Conservation (phyloP, 2,113 vertebrate species). For the Dipodomys merriami region DNA sequence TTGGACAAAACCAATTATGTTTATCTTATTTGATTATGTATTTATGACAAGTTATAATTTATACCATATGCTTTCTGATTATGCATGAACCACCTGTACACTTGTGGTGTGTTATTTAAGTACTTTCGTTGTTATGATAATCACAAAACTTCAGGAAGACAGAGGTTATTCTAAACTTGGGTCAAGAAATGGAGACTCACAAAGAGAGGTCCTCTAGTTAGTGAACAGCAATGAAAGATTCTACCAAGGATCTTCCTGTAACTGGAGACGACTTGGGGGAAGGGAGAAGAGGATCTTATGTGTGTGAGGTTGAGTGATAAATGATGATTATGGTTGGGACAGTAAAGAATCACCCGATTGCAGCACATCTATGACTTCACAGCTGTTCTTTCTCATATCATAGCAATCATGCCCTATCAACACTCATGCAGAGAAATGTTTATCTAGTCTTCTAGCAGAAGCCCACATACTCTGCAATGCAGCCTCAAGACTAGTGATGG, state of each 20-base stretch:
- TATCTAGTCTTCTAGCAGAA: constrained; percentile 23
- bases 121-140: constrained; percentile 31
- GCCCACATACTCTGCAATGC: constrained; percentile 37
- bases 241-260: not conserved
- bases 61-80: constrained; percentile 38
- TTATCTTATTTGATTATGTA: not conserved
- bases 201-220: not conserved
- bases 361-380: not conserved
- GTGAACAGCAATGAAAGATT: not conserved
- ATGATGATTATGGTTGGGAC: not conserved
- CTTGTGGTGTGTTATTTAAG: not conserved
- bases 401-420: not conserved
- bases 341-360: not conserved
- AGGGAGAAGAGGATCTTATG: not conserved
- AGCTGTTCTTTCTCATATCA: not conserved
- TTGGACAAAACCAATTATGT: constrained; percentile 44
- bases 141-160: constrained; percentile 12
- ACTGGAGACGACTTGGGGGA: not conserved
- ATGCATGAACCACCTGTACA: not conserved
- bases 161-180: not conserved
- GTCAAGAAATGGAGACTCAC: not conserved
- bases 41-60: constrained; percentile 13
- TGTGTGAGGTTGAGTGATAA: not conserved
- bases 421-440: constrained; percentile 49
- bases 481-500: constrained; percentile 42